A percentile compares a stretch with the other conserved stretches of the same genome.
These are phyloP conservation scores for Cephalopterus ornatus DNA, from an alignment of 2,113 vertebrate species.

Conservation along the genomic window DNA sequence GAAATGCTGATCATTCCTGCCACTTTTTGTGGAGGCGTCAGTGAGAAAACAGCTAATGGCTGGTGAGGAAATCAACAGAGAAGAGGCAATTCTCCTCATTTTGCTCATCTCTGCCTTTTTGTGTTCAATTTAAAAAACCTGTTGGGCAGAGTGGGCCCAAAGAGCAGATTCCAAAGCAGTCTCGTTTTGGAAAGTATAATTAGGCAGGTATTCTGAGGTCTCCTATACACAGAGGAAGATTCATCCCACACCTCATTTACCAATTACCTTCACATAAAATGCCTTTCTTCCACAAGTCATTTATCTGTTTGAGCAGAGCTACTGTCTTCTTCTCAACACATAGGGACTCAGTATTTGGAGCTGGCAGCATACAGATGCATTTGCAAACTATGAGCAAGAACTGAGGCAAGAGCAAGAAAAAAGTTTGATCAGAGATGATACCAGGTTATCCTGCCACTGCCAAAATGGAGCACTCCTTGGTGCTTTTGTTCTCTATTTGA, in stretches of 20 bases:
- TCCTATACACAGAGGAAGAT: background rate
- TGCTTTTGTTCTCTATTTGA: background rate
- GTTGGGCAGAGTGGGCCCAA: background rate
- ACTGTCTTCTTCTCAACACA: background rate
- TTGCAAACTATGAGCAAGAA: background rate
- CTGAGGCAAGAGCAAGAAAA: background rate
- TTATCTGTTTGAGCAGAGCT: background rate
- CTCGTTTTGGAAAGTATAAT: background rate
- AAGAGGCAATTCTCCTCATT: background rate
- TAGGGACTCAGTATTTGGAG: background rate
- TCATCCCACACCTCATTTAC: background rate
- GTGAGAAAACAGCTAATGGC: conserved; percentile 51
- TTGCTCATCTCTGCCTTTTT: conserved; percentile 29
- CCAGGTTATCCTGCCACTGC: background rate
- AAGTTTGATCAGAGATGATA: background rate
- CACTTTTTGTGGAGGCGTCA: conserved; percentile 29
- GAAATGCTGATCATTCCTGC: background rate
- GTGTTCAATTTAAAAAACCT: background rate
- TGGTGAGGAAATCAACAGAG: conserved; percentile 1
- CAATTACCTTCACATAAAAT: background rate
- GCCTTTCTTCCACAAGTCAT: background rate
- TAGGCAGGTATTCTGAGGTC: background rate
- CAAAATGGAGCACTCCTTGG: background rate
- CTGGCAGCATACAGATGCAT: background rate
- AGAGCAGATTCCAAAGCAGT: background rate